Evolutionary conservation across 1,140 invertebrate genomes (phyloP), one percentile per base, ranked within the genome.

Genomic region (Holotrichia oblita): DNA sequence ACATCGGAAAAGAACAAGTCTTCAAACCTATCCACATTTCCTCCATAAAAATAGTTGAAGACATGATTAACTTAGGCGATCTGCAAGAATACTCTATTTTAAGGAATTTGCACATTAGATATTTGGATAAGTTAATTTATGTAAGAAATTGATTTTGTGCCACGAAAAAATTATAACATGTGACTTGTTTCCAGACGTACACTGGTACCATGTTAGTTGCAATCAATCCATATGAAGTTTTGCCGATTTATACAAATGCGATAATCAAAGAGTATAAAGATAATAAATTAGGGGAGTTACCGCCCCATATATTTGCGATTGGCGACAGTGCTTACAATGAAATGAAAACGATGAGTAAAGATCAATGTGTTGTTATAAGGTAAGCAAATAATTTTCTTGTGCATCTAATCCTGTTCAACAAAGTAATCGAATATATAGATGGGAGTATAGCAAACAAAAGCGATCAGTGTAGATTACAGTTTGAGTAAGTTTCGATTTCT

Each of bases 81-180:
- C 88, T 98, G 22, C 95, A 98, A 85, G 97, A 98, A 87, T 94
- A 96, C 83, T 95, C 96, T 7, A 97, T 99, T 82, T 88, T 98
- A 12, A 89, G 96, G 77, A 98, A 98, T 90, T 90, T 98, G n/a
- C 93, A 96, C 81, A 93, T 96, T 83, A 89, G 97, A 83, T 98
- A 98, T 87, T 93, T 92, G 83, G 91, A n/a, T n/a, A n/a, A n/a
- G n/a, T n/a, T n/a, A n/a, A n/a, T n/a, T n/a, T n/a, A n/a, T n/a
- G n/a, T n/a, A n/a, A 96, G 81, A 93, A 96, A 86, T 85, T 95
- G n/a, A 98, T 98, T 84, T n/a, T 98, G 98, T 89, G 97, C 98
- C 89, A 92, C 92, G n/a, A n/a, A n/a, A 89, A 44, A 24, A 9
- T 34, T 44, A 34, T 20, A 0, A 2, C 2, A 20, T 48, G 3